These are phyloP conservation scores for Picus viridis DNA, from an alignment of 2,797 vertebrate species.

Conservation along the genomic window DNA sequence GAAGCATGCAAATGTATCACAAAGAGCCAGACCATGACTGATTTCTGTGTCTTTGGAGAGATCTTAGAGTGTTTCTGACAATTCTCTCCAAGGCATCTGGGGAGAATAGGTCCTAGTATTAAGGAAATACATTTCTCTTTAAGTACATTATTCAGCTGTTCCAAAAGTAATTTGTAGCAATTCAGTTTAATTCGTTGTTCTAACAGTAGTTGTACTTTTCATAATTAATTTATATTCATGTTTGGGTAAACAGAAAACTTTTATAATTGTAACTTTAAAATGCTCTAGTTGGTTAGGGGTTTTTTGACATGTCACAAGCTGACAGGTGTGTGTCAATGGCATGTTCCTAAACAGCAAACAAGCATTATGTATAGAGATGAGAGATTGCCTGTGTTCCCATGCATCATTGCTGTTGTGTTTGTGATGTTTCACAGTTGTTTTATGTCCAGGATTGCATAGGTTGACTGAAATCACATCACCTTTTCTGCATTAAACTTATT, in stretches of 20 bases:
- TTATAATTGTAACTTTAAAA: neutral
- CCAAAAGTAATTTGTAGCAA: neutral
- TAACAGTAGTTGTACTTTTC: neutral
- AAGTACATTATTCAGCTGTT: neutral
- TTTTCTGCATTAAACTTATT: neutral
- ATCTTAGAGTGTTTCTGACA: neutral
- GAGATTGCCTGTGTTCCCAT: neutral
- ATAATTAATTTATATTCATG: neutral
- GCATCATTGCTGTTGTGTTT: neutral
- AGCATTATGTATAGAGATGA: neutral
- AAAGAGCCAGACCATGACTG: neutral
- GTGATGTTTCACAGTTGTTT: neutral
- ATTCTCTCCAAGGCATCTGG: neutral
- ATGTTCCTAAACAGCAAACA: neutral
- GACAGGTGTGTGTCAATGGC: neutral
- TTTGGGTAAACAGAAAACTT: neutral
- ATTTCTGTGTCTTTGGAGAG: neutral
- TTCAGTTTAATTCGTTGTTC: neutral
- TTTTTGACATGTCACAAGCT: neutral
- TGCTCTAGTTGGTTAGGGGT: neutral
- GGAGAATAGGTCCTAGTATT: neutral
- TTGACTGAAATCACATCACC: neutral
- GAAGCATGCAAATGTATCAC: neutral
- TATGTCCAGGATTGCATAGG: rapidly evolving
- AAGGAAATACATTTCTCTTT: rapidly evolving